Percentiles rank a stretch among this genome's conserved stretches.
Conservation (phyloP, 2,113 vertebrate genomes). For the Tapirus terrestris region DNA sequence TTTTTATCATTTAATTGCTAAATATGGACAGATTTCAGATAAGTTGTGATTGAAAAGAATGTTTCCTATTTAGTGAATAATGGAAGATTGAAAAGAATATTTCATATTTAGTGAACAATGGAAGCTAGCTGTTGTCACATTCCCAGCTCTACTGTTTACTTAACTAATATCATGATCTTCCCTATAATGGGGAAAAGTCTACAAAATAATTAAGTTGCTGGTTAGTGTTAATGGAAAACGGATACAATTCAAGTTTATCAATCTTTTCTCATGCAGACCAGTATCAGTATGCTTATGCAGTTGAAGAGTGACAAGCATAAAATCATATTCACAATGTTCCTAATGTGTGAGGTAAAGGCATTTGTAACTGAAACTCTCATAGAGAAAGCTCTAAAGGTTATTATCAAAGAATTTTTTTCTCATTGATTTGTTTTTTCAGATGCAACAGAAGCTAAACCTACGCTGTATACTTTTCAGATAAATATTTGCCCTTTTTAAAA, state of each 20-base stretch:
- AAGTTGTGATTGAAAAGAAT: background rate
- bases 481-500: background rate
- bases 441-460: background rate
- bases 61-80: background rate
- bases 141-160: background rate
- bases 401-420: background rate
- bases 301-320: background rate
- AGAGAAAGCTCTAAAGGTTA: slow-evolving; percentile 5
- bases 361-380: background rate
- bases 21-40: background rate
- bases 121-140: background rate
- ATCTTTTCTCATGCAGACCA: background rate
- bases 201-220: background rate
- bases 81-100: background rate
- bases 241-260: slow-evolving; percentile 4
- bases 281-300: background rate
- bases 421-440: slow-evolving; percentile 34
- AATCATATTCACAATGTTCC: background rate
- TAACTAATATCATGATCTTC: background rate
- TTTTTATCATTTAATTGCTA: slow-evolving; percentile 18
- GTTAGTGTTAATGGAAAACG: background rate
- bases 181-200: background rate
- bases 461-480: background rate
- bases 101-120: background rate
- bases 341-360: background rate